Conservation (phyloP, 2,113 vertebrate species). For the Rhinopomastus cyanomelas region DNA sequence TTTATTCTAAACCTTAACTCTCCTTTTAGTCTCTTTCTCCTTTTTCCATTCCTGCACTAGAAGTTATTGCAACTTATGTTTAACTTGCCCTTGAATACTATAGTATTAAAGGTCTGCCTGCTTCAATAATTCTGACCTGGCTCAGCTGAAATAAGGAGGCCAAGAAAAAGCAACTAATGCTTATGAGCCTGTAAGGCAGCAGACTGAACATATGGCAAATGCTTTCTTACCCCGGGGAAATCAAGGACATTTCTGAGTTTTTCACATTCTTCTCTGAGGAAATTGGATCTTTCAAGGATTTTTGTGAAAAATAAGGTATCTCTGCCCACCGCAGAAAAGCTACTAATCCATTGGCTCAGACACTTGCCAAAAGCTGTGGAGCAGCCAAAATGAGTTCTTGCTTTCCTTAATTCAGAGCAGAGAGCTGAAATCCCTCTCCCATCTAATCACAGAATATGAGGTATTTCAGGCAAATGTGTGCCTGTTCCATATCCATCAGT, state of each 20-base stretch:
- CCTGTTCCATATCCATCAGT: neutral
- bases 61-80: neutral
- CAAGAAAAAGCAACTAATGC: neutral
- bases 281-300: neutral
- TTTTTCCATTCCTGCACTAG: neutral
- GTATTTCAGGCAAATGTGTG: neutral
- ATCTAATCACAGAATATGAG: neutral
- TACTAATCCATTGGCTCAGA: neutral
- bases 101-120: neutral
- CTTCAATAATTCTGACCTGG: neutral
- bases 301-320: conserved; percentile 5
- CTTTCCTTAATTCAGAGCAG: conserved; percentile 7
- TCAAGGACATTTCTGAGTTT: neutral
- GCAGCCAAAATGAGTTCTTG: neutral
- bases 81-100: neutral
- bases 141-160: neutral
- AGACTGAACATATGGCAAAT: neutral
- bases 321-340: neutral
- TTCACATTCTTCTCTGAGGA: neutral
- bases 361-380: neutral
- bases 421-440: conserved; percentile 24
- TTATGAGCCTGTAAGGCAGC: neutral
- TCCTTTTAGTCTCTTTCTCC: neutral
- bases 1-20: neutral
- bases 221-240: neutral